These are phyloP conservation scores for Hylia prasina DNA, from an alignment of 2,113 vertebrate genomes.

Conservation along the genomic window DNA sequence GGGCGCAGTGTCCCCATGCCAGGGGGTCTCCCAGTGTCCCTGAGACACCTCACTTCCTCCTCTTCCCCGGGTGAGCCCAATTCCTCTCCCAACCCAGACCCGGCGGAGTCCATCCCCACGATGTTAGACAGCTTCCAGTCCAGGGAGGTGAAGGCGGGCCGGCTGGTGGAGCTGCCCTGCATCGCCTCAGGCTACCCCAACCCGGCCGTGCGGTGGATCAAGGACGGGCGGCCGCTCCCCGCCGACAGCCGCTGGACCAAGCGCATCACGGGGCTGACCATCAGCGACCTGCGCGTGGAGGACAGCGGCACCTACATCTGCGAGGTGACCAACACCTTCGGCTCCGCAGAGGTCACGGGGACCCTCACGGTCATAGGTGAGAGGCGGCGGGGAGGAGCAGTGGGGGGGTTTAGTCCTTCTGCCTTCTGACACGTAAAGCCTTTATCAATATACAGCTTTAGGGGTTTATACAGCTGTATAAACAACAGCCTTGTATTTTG, in stretches of 20 bases:
- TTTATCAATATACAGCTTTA: background rate
- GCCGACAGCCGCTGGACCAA: slow-evolving; percentile 90
- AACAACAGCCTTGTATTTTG: background rate
- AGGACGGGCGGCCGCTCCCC: slow-evolving; percentile 90
- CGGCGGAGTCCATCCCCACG: slow-evolving; percentile 90
- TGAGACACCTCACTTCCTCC: background rate
- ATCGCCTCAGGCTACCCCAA: slow-evolving; percentile 94
- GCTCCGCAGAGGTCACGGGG: slow-evolving; percentile 92
- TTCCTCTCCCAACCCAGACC: slow-evolving; percentile 70
- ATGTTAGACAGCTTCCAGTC: slow-evolving; percentile 95
- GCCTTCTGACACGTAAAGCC: background rate
- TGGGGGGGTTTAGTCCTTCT: background rate
- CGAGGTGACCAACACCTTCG: slow-evolving; percentile 97
- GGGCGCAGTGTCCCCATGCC: rapidly evolving
- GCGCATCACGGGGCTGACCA: slow-evolving; percentile 86
- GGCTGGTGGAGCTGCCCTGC: slow-evolving; percentile 89
- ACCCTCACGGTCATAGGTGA: slow-evolving; percentile 91
- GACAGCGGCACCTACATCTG: slow-evolving; percentile 97
- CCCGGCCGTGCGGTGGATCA: slow-evolving; percentile 93
- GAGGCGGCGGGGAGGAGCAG: background rate
- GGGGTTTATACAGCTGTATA: background rate
- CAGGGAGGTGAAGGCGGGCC: slow-evolving; percentile 84
- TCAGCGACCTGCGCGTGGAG: slow-evolving; percentile 89
- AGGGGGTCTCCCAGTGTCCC: background rate
- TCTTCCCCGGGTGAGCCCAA: rapidly evolving